Evolutionary conservation across 2,888 invertebrate genomes (phyloP), one percentile per base, ranked within the genome.

Genomic region (Ichneumoninae sp.): DNA sequence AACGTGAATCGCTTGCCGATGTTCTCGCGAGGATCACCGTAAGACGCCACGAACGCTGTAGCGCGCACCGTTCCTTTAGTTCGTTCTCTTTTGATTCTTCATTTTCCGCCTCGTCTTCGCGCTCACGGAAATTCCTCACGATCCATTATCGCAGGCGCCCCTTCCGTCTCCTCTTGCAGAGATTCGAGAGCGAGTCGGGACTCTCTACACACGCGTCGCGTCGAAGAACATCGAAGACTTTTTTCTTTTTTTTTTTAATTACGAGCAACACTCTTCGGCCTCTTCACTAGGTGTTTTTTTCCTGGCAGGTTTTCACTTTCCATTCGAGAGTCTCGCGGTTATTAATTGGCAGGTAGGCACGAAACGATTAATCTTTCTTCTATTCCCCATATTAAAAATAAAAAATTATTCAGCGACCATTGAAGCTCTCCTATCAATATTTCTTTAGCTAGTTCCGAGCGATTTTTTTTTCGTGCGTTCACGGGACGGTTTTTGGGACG

Each of bases 1-100:
- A 84, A 81, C 84, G 77, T 81, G 85, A 82, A 79, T 70, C 54
- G 75, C 79, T 71, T 81, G 70, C 74, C 81, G 74, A 80, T 83
- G 79, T 79, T 26, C 13, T 40, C 73, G 19, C 79, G 40, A 33
- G 30, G 57, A 73, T 78, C 77, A 71, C 57, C 71, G 66, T 78
- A 73, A 63, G 19, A 22, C 16, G 36, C 8, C 1, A 22, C n/a
- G 36, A 13, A 22, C 63, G 36, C 33, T 50, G 63, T 44, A 30
- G 30, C 33, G 33, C 63, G n/a, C 57, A 63, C 30, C 63, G 16
- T 33, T 33, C 33, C 26, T 63, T 19, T 7, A 50, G 63, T 33
- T 36, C 50, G 47, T 19, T 30, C 60, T 26, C 50, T 33, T 78
- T 68, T 71, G 52, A 65, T 73, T 44, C 70, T 66, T 66, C 36